These are phyloP conservation scores for Trichosurus vulpecula DNA, from an alignment of 2,797 vertebrate genomes.

Conservation along the genomic window DNA sequence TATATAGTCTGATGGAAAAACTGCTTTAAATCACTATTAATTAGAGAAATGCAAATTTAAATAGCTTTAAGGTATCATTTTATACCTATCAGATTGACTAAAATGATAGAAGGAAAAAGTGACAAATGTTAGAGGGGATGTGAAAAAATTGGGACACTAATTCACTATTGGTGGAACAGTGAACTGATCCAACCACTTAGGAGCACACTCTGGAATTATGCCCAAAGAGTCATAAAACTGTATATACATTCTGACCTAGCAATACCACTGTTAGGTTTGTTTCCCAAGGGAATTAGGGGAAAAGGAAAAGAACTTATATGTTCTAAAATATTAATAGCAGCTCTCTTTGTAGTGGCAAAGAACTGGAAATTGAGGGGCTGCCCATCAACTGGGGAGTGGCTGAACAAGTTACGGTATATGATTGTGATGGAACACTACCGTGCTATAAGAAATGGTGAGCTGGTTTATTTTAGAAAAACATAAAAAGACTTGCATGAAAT, in stretches of 20 bases:
- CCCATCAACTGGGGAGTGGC: background rate
- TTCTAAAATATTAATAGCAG: background rate
- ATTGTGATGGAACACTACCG: background rate
- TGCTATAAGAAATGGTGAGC: background rate
- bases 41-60: background rate
- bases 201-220: background rate
- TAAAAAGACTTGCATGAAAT: background rate
- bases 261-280: background rate
- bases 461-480: background rate
- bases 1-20: background rate
- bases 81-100: background rate
- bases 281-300: background rate
- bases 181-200: background rate
- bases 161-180: background rate
- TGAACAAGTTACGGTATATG: background rate
- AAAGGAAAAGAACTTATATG: background rate
- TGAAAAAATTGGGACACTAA: background rate
- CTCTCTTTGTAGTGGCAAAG: background rate
- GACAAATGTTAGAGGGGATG: background rate
- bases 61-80: background rate
- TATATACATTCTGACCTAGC: background rate
- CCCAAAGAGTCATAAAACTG: background rate
- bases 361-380: background rate
- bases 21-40: background rate
- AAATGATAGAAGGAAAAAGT: background rate